phyloP scores from a whole-genome alignment of 1,140 invertebrate species.

The Bicyclus anynana region DNA sequence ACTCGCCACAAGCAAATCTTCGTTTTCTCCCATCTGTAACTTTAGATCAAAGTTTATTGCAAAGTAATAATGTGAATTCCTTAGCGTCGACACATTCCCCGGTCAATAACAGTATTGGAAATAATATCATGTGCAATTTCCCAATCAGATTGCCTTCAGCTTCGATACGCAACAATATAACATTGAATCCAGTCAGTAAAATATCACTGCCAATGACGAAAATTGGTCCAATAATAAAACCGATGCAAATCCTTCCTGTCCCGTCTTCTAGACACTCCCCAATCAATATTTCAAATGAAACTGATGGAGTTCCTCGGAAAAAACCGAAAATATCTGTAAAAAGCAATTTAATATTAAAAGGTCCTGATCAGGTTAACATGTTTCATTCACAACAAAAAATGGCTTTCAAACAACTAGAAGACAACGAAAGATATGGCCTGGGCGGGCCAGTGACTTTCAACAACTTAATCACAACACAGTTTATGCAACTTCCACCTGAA shows the following conservation, averaged over 20 bases:
- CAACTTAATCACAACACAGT: conserved; percentile 65
- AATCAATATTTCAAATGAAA: conserved; percentile 47
- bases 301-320: conserved; percentile 59
- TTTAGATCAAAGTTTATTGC: conserved; percentile 53
- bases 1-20: conserved; percentile 44
- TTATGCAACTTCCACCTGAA: conserved; percentile 64
- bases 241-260: conserved; percentile 64
- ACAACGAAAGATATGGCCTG: conserved; percentile 60
- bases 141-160: conserved; percentile 56
- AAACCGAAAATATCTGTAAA: conserved; percentile 76
- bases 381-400: conserved; percentile 72
- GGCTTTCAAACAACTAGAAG: conserved; percentile 63
- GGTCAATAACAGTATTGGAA: conserved; percentile 44
- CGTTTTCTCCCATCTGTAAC: conserved; percentile 55
- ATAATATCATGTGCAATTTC: conserved; percentile 68
- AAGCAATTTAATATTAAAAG: conserved; percentile 73
- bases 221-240: conserved; percentile 64
- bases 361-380: conserved; percentile 67
- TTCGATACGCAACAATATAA: conserved; percentile 57
- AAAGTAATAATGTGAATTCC: conserved; percentile 50
- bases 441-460: conserved; percentile 63
- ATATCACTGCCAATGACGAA: conserved; percentile 55
- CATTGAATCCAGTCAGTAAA: conserved; percentile 59
- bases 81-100: conserved; percentile 43
- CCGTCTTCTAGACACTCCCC: conserved; percentile 63